Percentiles rank a stretch among this genome's conserved stretches.
Conservation (phyloP, 2,888 invertebrate species). For the Pediacus dermestoides region DNA sequence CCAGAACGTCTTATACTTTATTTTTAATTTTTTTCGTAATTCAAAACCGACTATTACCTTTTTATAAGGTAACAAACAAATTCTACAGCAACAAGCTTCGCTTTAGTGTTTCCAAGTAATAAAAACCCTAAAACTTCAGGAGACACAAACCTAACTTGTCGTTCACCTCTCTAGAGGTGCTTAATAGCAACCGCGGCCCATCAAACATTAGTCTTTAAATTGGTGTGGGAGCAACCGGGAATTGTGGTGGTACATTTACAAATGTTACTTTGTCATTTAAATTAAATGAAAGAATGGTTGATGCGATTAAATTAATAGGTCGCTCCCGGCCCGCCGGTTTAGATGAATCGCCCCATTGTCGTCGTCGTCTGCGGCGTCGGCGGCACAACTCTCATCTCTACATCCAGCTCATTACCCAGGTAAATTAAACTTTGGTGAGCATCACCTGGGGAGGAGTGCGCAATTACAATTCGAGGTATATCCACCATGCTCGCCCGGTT, state of each 20-base stretch:
- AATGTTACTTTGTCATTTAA: conserved; percentile 30
- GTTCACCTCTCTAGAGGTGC: too few relatives aligned
- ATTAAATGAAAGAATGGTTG: conserved; percentile 31
- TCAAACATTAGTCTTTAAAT: too few relatives aligned
- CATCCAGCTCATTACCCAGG: conserved; percentile 49
- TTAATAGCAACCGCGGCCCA: too few relatives aligned
- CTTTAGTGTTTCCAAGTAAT: too few relatives aligned
- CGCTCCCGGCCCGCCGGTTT: conserved; percentile 4
- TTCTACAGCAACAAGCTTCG: too few relatives aligned
- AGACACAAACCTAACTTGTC: too few relatives aligned
- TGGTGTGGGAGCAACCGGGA: conserved; percentile 16
- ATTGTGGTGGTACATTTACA: conserved; percentile 22
- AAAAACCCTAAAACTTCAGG: too few relatives aligned
- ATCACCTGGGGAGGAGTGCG: conserved; percentile 44
- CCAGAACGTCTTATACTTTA: too few relatives aligned
- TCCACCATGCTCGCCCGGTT: background rate
- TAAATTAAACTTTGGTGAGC: conserved; percentile 44
- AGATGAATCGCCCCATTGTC: background rate
- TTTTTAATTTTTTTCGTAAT: too few relatives aligned
- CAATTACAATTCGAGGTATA: conserved; percentile 26
- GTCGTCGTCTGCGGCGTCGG: conserved; percentile 9
- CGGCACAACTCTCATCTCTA: conserved; percentile 30
- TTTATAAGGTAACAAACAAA: too few relatives aligned
- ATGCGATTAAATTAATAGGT: conserved; percentile 33
- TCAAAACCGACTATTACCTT: too few relatives aligned